These are phyloP conservation scores for Halichoerus grypus DNA, from an alignment of 2,113 vertebrate genomes.

Conservation along the genomic window DNA sequence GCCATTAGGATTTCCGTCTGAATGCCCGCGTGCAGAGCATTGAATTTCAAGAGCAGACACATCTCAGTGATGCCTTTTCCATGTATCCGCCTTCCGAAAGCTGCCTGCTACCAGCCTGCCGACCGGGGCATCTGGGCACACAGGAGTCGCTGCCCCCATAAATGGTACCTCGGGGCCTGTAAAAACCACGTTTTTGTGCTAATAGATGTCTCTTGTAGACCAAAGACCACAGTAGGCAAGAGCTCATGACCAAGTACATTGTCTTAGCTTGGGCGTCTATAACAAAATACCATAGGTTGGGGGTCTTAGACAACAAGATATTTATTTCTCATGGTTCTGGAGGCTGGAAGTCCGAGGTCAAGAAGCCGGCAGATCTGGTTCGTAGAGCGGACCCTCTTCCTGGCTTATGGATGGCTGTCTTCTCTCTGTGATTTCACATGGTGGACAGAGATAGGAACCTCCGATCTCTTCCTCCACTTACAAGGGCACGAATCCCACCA, in stretches of 20 bases:
- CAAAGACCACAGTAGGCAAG: neutral
- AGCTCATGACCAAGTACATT: neutral
- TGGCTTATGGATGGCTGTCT: neutral
- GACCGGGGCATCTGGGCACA: neutral
- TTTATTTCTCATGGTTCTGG: neutral
- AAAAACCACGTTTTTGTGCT: neutral
- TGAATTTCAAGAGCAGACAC: neutral
- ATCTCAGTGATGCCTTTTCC: neutral
- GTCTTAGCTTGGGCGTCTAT: neutral
- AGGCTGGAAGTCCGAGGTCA: neutral
- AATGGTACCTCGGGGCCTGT: neutral
- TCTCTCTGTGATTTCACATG: neutral
- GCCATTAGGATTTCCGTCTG: neutral
- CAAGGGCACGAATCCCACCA: neutral
- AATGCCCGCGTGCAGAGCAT: fast-evolving
- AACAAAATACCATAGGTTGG: neutral
- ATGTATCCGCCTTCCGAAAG: fast-evolving
- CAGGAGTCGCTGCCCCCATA: neutral
- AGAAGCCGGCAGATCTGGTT: neutral
- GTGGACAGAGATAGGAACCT: neutral
- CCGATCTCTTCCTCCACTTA: neutral
- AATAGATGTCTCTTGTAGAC: neutral
- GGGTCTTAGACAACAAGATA: neutral
- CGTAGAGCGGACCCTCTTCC: neutral
- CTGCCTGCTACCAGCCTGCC: neutral